Conservation (phyloP, 2,797 vertebrate species). For the Capromys pilorides region DNA sequence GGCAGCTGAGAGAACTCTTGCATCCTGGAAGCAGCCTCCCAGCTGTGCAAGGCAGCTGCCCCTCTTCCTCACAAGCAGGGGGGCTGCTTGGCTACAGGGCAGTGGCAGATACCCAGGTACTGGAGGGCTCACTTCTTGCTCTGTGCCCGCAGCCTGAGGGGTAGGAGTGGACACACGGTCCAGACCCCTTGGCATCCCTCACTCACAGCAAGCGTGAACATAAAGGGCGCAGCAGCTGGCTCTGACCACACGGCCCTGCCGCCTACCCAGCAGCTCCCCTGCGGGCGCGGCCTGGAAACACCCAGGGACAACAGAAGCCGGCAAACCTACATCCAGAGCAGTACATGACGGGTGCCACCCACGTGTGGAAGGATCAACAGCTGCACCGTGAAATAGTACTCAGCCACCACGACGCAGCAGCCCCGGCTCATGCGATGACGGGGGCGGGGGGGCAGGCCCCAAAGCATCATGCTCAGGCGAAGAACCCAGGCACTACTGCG, state of each 20-base stretch:
- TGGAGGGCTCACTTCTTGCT: neutral
- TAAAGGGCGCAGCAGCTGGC: neutral
- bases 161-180: accelerated
- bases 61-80: too few species aligned
- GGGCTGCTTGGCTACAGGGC: neutral
- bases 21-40: neutral
- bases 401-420: neutral
- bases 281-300: accelerated
- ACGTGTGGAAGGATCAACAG: accelerated
- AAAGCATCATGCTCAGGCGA: accelerated
- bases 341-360: neutral
- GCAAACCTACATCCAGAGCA: accelerated
- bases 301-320: accelerated
- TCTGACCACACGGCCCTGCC: neutral
- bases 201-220: accelerated
- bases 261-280: accelerated
- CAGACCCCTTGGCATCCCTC: neutral
- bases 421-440: neutral
- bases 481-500: neutral
- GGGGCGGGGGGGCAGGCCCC: neutral
- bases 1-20: neutral
- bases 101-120: neutral
- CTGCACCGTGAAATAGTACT: accelerated
- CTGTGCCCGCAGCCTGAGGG: neutral
- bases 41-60: neutral